Conservation (phyloP, 2,113 vertebrate species). For the Microtus montanus region DNA sequence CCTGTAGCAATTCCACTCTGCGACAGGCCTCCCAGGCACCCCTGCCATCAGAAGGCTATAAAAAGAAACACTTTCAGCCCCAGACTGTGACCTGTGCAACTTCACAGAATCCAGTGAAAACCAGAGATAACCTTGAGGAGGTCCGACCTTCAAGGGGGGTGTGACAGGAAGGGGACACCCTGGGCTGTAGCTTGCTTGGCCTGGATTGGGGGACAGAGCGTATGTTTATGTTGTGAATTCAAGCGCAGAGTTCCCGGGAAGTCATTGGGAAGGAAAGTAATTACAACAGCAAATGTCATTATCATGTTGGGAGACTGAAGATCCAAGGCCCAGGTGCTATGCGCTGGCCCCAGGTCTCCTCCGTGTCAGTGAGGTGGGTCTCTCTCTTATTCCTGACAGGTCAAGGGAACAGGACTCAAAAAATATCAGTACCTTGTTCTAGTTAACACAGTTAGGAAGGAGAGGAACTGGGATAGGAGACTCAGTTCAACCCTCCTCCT, state of each 20-base stretch:
- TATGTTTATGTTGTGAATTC: not conserved
- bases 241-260: not conserved
- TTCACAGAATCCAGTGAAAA: slow-evolving; percentile 89
- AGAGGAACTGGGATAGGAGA: not conserved
- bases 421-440: not conserved
- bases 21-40: slow-evolving; percentile 85
- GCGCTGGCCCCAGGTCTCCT: not conserved
- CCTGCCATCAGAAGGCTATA: slow-evolving; percentile 89
- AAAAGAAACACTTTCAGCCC: slow-evolving; percentile 91
- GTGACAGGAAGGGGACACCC: not conserved
- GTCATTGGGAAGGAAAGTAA: not conserved
- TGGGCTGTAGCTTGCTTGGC: not conserved
- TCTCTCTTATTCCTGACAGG: not conserved
- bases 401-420: not conserved
- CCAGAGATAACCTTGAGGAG: slow-evolving; percentile 89
- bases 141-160: slow-evolving; percentile 81
- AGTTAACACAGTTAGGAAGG: not conserved
- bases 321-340: not conserved
- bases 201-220: not conserved
- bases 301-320: not conserved
- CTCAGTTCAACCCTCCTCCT: too few species aligned
- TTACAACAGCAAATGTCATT: not conserved
- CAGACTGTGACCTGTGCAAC: slow-evolving; percentile 89
- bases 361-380: rapidly evolving
- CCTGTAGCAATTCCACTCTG: slow-evolving; percentile 85